Conservation (phyloP, 2,888 invertebrate genomes). For the Enoplolaimus lenunculus region DNA sequence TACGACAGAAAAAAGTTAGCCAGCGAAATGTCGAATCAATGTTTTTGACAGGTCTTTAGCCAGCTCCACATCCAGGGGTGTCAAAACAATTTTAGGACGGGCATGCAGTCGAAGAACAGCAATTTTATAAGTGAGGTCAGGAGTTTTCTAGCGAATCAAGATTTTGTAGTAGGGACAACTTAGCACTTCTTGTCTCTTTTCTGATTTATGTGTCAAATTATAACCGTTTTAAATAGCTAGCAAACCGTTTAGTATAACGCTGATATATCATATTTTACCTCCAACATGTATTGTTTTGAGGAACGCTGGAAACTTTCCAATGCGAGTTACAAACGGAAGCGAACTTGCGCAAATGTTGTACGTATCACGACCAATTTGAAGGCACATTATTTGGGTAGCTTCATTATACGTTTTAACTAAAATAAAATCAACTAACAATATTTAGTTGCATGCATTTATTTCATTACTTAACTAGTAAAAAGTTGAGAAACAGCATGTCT, state of each 20-base stretch:
- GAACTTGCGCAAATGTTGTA: neutral
- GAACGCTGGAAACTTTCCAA: neutral
- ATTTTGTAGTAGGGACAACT: too few relatives aligned
- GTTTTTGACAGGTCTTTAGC: neutral
- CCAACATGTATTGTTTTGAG: neutral
- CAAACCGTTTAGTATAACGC: neutral
- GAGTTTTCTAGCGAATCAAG: too few relatives aligned
- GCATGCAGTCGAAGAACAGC: too few relatives aligned
- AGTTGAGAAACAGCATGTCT: too few relatives aligned
- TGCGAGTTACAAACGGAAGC: neutral
- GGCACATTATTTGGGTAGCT: neutral
- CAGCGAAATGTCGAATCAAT: neutral
- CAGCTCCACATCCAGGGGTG: neutral
- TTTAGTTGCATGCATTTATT: too few relatives aligned
- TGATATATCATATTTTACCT: neutral
- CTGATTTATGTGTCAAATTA: too few relatives aligned
- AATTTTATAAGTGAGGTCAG: too few relatives aligned
- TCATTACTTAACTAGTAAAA: too few relatives aligned
- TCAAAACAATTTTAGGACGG: neutral
- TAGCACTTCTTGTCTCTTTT: too few relatives aligned
- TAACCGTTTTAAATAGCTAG: too few relatives aligned
- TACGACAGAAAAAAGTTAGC: neutral
- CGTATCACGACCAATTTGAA: neutral
- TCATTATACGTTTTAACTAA: neutral
- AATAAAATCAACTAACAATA: too few relatives aligned